A percentile compares a stretch with the other conserved stretches of the same genome.
Evolutionary conservation across 2,797 vertebrate species (phyloP).

Genomic region (Chiloscyllium punctatum): DNA sequence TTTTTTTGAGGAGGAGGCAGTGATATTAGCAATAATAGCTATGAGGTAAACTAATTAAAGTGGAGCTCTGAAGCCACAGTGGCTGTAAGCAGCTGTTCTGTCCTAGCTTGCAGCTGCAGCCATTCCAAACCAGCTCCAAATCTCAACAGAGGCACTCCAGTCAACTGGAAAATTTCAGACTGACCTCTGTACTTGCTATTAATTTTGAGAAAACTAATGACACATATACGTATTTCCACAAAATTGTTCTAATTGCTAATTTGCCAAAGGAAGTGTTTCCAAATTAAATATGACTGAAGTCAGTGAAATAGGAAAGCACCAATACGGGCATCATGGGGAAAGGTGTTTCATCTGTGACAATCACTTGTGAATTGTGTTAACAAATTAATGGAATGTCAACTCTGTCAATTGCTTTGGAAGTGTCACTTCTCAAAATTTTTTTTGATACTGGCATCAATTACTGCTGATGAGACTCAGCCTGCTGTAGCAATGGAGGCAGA

Average conservation of each 20-base stretch:
- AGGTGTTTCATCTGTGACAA: conserved; percentile 52
- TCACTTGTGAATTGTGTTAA: conserved; percentile 61
- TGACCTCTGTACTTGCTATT: conserved; percentile 86
- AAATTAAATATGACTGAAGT: conserved; percentile 86
- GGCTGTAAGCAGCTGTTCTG: conserved; percentile 68
- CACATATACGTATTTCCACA: conserved; percentile 94
- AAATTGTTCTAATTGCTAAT: conserved; percentile 99
- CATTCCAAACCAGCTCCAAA: conserved; percentile 71
- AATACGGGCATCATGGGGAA: conserved; percentile 52
- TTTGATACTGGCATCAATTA: conserved; percentile 51
- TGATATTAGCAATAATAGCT: conserved; percentile 87
- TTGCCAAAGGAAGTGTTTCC: conserved; percentile 85
- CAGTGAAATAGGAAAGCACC: conserved; percentile 60
- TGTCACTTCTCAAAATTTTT: conserved; percentile 59
- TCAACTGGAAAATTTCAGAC: conserved; percentile 88
- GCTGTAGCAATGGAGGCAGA: conserved; percentile 42
- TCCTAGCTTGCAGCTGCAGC: conserved; percentile 60
- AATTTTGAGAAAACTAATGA: conserved; percentile 97
- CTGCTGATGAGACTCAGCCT: conserved; percentile 44
- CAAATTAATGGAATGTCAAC: conserved; percentile 73
- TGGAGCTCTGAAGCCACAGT: conserved; percentile 75
- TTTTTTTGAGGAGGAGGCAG: conserved; percentile 65
- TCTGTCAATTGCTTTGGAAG: conserved; percentile 58
- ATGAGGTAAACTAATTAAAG: conserved; percentile 96
- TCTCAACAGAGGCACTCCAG: conserved; percentile 73